A percentile compares a stretch with the other conserved stretches of the same genome.
These are phyloP conservation scores for Chelmon rostratus DNA, from an alignment of 2,797 vertebrate species.

Conservation along the genomic window DNA sequence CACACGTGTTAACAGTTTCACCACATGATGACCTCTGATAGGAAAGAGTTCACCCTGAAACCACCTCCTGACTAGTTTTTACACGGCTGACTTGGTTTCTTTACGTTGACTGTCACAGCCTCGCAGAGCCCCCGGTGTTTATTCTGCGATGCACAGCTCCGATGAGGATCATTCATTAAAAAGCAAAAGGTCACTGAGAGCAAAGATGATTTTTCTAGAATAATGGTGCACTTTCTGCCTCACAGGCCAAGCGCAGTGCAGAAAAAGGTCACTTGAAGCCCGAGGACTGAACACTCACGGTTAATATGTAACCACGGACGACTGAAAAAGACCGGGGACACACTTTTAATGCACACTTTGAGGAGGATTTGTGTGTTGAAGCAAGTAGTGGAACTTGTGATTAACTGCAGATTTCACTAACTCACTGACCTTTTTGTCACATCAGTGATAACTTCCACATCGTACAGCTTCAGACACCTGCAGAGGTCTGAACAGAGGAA, in stretches of 20 bases:
- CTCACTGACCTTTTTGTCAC: background rate
- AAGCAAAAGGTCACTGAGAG: slow-evolving; percentile 36
- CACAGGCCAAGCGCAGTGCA: background rate
- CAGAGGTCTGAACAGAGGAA: background rate
- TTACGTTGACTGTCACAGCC: background rate
- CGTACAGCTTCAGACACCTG: background rate
- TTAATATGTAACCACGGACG: background rate
- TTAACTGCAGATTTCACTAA: slow-evolving; percentile 7
- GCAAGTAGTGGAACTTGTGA: slow-evolving; percentile 2
- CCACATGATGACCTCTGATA: no score
- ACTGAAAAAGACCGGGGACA: background rate
- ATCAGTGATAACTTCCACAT: background rate
- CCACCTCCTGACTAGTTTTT: no score
- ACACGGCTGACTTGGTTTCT: no score
- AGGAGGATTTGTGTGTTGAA: background rate
- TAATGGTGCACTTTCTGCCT: slow-evolving; percentile 21
- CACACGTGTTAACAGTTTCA: no score
- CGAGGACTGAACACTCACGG: slow-evolving; percentile 8
- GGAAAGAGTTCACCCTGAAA: no score
- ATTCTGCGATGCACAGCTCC: slow-evolving; percentile 1
- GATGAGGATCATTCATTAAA: slow-evolving; percentile 25
- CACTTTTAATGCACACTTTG: background rate
- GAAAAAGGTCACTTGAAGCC: background rate
- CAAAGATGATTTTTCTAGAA: slow-evolving; percentile 11
- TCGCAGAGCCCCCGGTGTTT: background rate